These are phyloP conservation scores for Heteromurus nitidus DNA, from an alignment of 2,888 invertebrate genomes.

Conservation along the genomic window DNA sequence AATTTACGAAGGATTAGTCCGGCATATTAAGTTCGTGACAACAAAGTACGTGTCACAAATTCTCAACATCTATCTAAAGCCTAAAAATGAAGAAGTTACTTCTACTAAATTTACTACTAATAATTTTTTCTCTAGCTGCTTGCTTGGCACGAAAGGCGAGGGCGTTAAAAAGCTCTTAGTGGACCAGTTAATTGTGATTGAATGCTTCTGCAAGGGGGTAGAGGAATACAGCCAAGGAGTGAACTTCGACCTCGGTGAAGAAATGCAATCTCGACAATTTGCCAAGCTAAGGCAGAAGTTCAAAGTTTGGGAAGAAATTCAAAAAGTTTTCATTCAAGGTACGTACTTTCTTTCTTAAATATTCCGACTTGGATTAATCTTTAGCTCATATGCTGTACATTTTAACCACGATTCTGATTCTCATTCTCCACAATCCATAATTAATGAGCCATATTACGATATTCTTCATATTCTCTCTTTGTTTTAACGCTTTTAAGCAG, in stretches of 20 bases:
- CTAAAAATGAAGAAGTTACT: too few relatives aligned
- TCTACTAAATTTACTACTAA: too few relatives aligned
- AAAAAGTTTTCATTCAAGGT: constrained; percentile 70
- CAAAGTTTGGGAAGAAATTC: constrained; percentile 69
- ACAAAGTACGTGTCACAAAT: constrained; percentile 78
- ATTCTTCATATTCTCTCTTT: too few relatives aligned
- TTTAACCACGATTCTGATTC: too few relatives aligned
- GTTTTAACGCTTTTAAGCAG: too few relatives aligned
- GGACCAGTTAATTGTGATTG: constrained; percentile 69
- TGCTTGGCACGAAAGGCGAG: constrained; percentile 83
- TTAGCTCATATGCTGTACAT: too few relatives aligned
- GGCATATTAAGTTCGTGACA: constrained; percentile 84
- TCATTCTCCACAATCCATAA: too few relatives aligned
- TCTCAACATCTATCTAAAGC: too few relatives aligned
- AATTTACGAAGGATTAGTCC: constrained; percentile 83
- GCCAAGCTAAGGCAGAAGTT: constrained; percentile 61
- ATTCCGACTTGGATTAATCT: not conserved
- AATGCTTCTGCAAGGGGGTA: constrained; percentile 68
- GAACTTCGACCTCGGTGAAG: constrained; percentile 50
- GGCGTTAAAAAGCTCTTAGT: constrained; percentile 82
- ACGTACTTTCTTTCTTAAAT: not conserved
- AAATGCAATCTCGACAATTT: constrained; percentile 59
- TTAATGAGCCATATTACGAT: too few relatives aligned
- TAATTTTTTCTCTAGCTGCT: constrained; percentile 79
- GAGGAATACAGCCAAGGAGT: constrained; percentile 28